Conservation (phyloP, 2,888 invertebrate genomes). For the Torymus tubicola region DNA sequence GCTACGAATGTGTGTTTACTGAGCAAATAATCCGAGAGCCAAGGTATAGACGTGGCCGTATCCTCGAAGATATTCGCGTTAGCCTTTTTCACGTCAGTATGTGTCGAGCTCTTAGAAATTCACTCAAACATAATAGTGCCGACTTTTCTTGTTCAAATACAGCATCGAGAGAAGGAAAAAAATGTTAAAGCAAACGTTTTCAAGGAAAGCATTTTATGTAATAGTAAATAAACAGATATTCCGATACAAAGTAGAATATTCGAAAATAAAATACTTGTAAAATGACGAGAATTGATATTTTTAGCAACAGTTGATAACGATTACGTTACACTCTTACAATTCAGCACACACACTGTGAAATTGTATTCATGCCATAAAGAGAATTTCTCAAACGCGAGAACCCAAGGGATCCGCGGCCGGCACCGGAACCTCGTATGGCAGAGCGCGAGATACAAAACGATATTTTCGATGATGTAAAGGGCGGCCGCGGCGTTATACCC, state of each 20-base stretch:
- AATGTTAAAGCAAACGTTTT: constrained; percentile 4
- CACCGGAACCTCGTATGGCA: too few relatives aligned
- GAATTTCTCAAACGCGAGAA: too few relatives aligned
- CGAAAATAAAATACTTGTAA: too few relatives aligned
- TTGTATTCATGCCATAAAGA: too few relatives aligned
- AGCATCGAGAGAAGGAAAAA: background rate
- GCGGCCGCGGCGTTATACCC: too few relatives aligned
- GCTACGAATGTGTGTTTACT: constrained; percentile 24
- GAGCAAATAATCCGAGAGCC: constrained; percentile 27
- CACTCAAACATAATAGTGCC: constrained; percentile 8
- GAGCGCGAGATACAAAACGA: too few relatives aligned
- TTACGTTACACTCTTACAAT: too few relatives aligned
- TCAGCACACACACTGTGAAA: too few relatives aligned
- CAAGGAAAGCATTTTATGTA: background rate
- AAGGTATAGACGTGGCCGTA: background rate
- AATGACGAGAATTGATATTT: too few relatives aligned
- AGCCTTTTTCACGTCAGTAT: background rate
- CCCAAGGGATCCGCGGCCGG: too few relatives aligned
- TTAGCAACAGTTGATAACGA: too few relatives aligned
- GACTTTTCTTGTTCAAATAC: constrained; percentile 29
- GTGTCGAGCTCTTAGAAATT: constrained; percentile 27
- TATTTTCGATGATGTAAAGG: background rate
- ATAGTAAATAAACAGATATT: constrained; percentile 12
- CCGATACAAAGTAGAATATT: too few relatives aligned
- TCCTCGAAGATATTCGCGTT: constrained; percentile 10